phyloP scores from a whole-genome alignment of 2,797 vertebrate genomes.

The Sternotherus odoratus region DNA sequence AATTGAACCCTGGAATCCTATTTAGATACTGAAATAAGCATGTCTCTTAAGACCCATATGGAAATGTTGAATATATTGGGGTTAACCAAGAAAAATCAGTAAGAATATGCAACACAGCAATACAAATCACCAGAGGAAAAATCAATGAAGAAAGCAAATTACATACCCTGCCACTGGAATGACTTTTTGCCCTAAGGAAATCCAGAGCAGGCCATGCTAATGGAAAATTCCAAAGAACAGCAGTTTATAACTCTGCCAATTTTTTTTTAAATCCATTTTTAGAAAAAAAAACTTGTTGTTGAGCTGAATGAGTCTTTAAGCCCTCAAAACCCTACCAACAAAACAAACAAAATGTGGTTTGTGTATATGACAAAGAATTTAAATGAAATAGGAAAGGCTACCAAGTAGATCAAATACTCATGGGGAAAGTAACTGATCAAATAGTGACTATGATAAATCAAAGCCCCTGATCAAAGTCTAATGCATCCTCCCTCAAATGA shows the following conservation, averaged over 20 bases:
- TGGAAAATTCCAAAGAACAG: background rate
- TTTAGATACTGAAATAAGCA: conserved; percentile 32
- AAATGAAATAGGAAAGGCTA: background rate
- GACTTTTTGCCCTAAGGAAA: background rate
- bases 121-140: background rate
- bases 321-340: background rate
- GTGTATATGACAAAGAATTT: background rate
- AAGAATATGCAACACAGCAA: background rate
- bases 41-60: background rate
- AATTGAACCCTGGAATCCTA: conserved; percentile 35
- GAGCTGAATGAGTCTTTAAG: background rate
- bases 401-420: background rate
- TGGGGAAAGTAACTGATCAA: background rate
- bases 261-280: background rate
- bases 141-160: background rate
- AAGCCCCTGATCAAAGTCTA: conserved; percentile 14
- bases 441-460: conserved; percentile 29
- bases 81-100: background rate
- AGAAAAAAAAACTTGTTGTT: background rate
- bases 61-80: background rate
- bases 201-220: background rate
- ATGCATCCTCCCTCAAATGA: background rate
- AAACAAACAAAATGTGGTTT: background rate
- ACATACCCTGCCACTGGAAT: background rate
- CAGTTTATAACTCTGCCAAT: background rate